Conservation (phyloP, 2,888 invertebrate genomes). For the Zaprionus bogoriensis region DNA sequence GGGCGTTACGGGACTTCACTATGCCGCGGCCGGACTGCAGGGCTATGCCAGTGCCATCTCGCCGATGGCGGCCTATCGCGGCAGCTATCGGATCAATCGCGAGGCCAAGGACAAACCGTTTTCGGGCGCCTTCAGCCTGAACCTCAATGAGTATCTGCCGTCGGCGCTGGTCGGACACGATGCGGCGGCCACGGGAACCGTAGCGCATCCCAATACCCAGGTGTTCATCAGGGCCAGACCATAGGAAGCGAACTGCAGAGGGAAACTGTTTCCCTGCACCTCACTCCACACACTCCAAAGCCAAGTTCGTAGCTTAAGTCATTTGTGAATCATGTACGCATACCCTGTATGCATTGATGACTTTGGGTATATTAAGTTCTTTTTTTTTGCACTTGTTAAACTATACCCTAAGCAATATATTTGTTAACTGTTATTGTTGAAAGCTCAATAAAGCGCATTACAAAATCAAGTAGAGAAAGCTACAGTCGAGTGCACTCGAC, state of each 20-base stretch:
- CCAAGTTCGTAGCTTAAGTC: slow-evolving; percentile 41
- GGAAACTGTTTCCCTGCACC: neutral
- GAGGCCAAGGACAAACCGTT: slow-evolving; percentile 75
- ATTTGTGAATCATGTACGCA: slow-evolving; percentile 29
- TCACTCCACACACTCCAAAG: neutral
- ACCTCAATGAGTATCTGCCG: slow-evolving; percentile 81
- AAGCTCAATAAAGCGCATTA: neutral
- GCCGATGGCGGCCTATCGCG: slow-evolving; percentile 61
- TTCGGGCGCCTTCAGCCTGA: slow-evolving; percentile 69
- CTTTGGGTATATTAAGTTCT: neutral
- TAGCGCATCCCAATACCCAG: slow-evolving; percentile 36
- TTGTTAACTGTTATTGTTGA: neutral
- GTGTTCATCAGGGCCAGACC: slow-evolving; percentile 59
- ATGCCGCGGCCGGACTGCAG: slow-evolving; percentile 58
- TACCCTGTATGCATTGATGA: neutral
- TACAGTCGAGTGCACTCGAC: no score
- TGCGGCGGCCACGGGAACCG: slow-evolving; percentile 11
- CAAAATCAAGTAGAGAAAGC: no score
- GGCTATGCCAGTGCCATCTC: slow-evolving; percentile 58
- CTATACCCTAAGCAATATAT: neutral
- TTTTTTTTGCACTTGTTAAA: neutral
- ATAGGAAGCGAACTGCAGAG: slow-evolving; percentile 31
- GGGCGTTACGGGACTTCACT: slow-evolving; percentile 52
- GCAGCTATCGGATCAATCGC: slow-evolving; percentile 78
- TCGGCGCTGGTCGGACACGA: slow-evolving; percentile 45